A percentile compares a stretch with the other conserved stretches of the same genome.
Evolutionary conservation across 2,797 vertebrate genomes (phyloP).

Genomic region (Decapterus maruadsi): DNA sequence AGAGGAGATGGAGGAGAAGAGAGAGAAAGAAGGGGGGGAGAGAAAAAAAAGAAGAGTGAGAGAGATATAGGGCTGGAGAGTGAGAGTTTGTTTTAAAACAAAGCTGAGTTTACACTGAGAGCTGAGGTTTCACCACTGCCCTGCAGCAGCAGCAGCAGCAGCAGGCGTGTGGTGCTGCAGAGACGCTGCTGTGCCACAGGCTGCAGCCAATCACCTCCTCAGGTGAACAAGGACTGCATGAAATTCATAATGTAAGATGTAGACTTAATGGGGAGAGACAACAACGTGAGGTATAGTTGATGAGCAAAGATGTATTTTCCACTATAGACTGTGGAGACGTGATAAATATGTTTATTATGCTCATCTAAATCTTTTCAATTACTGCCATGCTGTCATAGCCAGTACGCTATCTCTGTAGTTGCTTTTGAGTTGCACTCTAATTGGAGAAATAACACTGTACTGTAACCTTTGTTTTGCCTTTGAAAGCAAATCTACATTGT

Average conservation of each 20-base stretch:
- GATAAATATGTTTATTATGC: neutral
- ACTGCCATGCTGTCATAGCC: neutral
- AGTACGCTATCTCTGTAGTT: too few relatives aligned
- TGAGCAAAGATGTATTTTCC: neutral
- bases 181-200: conserved; percentile 15
- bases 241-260: conserved; percentile 6
- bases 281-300: conserved; percentile 1
- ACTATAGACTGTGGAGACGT: neutral
- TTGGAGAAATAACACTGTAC: neutral
- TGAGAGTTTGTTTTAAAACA: conserved; percentile 59
- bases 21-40: neutral
- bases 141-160: conserved; percentile 51
- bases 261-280: conserved; percentile 8
- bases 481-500: neutral
- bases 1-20: conserved; percentile 34
- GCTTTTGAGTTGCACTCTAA: neutral
- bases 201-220: conserved; percentile 25
- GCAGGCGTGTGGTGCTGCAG: conserved; percentile 14
- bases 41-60: conserved; percentile 6
- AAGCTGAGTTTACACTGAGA: conserved; percentile 44
- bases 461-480: neutral
- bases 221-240: conserved; percentile 31
- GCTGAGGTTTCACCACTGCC: conserved; percentile 49
- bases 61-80: conserved; percentile 38
- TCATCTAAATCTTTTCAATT: neutral